These are phyloP conservation scores for Hypothenemus hampei DNA, from an alignment of 1,140 invertebrate species.

Conservation along the genomic window DNA sequence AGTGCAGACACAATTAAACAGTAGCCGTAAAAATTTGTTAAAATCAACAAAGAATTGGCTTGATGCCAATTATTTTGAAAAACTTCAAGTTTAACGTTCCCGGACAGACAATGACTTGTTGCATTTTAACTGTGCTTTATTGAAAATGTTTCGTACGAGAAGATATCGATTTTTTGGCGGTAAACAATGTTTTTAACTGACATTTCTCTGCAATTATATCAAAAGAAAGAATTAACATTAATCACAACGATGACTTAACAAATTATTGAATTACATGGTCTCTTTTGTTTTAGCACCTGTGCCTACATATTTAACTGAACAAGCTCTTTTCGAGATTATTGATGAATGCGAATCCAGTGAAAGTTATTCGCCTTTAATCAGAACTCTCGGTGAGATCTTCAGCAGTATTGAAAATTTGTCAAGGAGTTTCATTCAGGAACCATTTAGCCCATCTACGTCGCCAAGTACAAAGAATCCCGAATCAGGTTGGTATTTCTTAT, in stretches of 20 bases:
- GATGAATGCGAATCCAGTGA: slow-evolving; percentile 57
- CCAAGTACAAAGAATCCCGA: slow-evolving; percentile 50
- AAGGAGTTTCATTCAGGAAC: slow-evolving; percentile 57
- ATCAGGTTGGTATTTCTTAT: no score
- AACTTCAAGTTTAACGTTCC: slow-evolving; percentile 1
- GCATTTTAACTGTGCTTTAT: neutral
- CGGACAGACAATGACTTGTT: slow-evolving; percentile 18
- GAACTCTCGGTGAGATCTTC: slow-evolving; percentile 67
- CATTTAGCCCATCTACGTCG: slow-evolving; percentile 46
- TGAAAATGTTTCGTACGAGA: slow-evolving; percentile 14
- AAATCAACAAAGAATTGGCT: slow-evolving; percentile 14
- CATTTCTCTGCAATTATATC: neutral
- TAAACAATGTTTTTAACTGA: slow-evolving; percentile 8
- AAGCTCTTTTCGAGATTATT: slow-evolving; percentile 60
- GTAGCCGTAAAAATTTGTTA: no score
- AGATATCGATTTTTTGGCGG: slow-evolving; percentile 22
- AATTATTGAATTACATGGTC: neutral
- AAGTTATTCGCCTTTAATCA: slow-evolving; percentile 61
- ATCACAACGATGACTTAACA: neutral
- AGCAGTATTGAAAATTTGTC: slow-evolving; percentile 65
- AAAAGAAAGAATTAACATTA: neutral
- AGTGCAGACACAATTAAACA: no score
- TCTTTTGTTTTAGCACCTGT: slow-evolving; percentile 23
- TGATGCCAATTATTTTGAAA: slow-evolving; percentile 14
- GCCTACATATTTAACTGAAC: slow-evolving; percentile 58